phyloP scores from a whole-genome alignment of 2,888 invertebrate genomes.

The Agriopis leucophaearia region DNA sequence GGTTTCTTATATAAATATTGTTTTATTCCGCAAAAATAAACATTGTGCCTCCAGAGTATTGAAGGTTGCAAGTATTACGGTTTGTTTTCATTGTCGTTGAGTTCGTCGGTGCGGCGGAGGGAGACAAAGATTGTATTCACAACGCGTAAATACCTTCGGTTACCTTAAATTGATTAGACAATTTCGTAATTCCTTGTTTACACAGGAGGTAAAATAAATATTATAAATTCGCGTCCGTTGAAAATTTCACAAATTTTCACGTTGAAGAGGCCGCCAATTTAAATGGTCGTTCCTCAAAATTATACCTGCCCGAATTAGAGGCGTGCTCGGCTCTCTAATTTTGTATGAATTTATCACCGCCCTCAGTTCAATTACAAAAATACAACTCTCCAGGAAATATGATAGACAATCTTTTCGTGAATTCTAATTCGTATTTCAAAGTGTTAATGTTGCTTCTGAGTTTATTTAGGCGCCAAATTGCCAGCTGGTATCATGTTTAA shows the following conservation, averaged over 20 bases:
- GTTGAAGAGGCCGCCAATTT: conserved; percentile 41
- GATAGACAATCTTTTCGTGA: conserved; percentile 26
- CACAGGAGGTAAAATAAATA: conserved; percentile 53
- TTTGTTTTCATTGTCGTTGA: conserved; percentile 41
- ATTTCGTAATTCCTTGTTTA: conserved; percentile 53
- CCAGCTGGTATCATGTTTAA: conserved; percentile 19
- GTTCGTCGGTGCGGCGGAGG: conserved; percentile 20
- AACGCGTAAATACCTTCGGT: conserved; percentile 49
- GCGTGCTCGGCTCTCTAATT: conserved; percentile 29
- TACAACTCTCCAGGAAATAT: conserved; percentile 26
- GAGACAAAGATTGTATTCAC: conserved; percentile 43
- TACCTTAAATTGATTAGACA: conserved; percentile 56
- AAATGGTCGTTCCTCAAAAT: conserved; percentile 40
- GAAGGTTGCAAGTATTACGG: conserved; percentile 18
- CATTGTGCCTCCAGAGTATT: conserved; percentile 15
- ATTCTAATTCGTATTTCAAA: conserved; percentile 21
- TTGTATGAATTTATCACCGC: conserved; percentile 37
- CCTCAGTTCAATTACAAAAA: conserved; percentile 33
- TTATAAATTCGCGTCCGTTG: conserved; percentile 44
- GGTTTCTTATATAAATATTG: conserved; percentile 23
- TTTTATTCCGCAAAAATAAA: conserved; percentile 16
- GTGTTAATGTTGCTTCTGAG: conserved; percentile 12
- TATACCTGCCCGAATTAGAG: conserved; percentile 37
- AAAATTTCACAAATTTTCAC: conserved; percentile 39
- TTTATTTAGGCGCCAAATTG: conserved; percentile 16